phyloP scores from a whole-genome alignment of 2,113 vertebrate species.

The Lampris incognitus region DNA sequence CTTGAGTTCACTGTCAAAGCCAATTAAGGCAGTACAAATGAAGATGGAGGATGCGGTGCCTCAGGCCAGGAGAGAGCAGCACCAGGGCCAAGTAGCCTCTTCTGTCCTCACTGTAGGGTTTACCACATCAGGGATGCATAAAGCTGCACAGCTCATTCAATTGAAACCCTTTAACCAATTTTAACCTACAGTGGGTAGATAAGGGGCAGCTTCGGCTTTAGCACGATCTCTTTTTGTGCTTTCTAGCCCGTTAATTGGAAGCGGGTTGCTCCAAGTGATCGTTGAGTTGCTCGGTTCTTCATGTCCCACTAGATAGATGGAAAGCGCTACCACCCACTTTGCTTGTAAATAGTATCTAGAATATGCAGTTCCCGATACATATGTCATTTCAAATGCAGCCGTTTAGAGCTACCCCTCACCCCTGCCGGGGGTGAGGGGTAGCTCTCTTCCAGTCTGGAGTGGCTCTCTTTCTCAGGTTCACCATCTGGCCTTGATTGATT shows the following conservation, averaged over 20 bases:
- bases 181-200: neutral
- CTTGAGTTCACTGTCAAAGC: slow-evolving; percentile 75
- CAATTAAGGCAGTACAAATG: slow-evolving; percentile 77
- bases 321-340: neutral
- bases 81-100: slow-evolving; percentile 55
- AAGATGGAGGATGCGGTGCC: slow-evolving; percentile 73
- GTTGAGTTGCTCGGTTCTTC: neutral
- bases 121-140: slow-evolving; percentile 43
- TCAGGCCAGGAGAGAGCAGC: slow-evolving; percentile 59
- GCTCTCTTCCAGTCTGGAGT: slow-evolving; percentile 46
- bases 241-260: neutral
- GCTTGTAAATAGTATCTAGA: neutral
- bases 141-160: slow-evolving; percentile 31
- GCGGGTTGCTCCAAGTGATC: neutral
- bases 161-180: slow-evolving; percentile 33
- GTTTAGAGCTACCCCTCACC: slow-evolving; percentile 40
- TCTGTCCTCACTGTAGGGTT: slow-evolving; percentile 31
- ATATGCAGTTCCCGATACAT: slow-evolving; percentile 11
- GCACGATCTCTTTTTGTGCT: neutral
- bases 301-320: neutral
- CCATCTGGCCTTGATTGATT: slow-evolving; percentile 81
- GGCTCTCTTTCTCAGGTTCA: slow-evolving; percentile 63
- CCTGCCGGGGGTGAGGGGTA: slow-evolving; percentile 28
- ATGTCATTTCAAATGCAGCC: slow-evolving; percentile 14
- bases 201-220: neutral